Conservation (phyloP, 1,140 invertebrate species). For the Berghia stephanieae region DNA sequence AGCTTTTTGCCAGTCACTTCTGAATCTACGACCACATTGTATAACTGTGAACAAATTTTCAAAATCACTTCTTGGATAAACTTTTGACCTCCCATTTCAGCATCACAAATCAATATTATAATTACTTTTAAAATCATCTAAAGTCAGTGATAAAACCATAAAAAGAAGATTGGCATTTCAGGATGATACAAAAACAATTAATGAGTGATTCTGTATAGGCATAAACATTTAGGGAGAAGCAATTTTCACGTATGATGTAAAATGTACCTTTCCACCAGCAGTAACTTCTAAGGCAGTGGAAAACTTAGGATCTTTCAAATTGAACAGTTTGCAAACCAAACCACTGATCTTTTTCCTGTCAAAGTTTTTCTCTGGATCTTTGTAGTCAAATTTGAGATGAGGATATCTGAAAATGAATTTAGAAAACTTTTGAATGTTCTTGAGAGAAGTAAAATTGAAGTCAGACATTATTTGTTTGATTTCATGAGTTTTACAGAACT, state of each 20-base stretch:
- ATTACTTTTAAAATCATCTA: too few relatives aligned
- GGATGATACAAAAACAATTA: too few relatives aligned
- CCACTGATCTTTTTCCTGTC: constrained; percentile 81
- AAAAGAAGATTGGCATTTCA: too few relatives aligned
- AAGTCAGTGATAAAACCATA: too few relatives aligned
- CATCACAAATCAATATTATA: background rate
- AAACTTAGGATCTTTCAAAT: constrained; percentile 77
- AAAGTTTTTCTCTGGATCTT: constrained; percentile 74
- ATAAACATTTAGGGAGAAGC: too few relatives aligned
- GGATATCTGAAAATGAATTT: constrained; percentile 71
- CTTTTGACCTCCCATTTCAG: background rate
- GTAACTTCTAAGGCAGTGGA: constrained; percentile 85
- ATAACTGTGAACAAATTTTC: constrained; percentile 74
- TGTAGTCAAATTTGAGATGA: constrained; percentile 70
- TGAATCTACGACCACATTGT: constrained; percentile 90
- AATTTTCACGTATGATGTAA: too few relatives aligned
- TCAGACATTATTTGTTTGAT: too few relatives aligned
- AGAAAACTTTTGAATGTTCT: too few relatives aligned
- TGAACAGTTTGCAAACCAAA: constrained; percentile 80
- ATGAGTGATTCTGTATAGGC: too few relatives aligned
- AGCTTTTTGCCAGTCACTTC: constrained; percentile 86
- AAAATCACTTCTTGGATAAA: background rate
- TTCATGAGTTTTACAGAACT: too few relatives aligned
- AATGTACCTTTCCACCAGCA: constrained; percentile 87
- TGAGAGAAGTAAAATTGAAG: too few relatives aligned